Evolutionary conservation across 2,797 vertebrate species (phyloP), one percentile per base, ranked within the genome.

Genomic region (Clamator glandarius): DNA sequence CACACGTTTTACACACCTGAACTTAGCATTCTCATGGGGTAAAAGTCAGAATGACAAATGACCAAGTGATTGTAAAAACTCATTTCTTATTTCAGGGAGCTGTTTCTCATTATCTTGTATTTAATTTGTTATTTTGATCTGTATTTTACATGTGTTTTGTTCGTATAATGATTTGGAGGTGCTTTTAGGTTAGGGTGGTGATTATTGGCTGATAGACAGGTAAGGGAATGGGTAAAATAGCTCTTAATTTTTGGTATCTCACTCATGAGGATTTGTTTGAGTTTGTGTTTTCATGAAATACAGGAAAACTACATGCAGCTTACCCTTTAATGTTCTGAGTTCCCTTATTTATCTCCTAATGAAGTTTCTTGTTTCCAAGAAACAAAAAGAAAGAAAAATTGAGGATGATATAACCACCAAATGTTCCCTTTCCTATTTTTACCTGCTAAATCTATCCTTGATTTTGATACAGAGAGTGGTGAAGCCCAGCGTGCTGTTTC

Each of bases 401-500:
- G 33, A 52, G 54, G 33, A 33, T 7, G 9, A 4, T 54, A 12
- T 14, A 63, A 19, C n/a, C 4, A 20, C 58, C 20, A 35, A 29
- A 25, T 54, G 42, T 23, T 77, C 36, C 18, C 19, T 51, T 79
- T 68, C 31, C 31, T 57, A 6, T 15, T 63, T 75, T 54, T 21
- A 21, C 35, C 19, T 4, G 6, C 42, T n/a, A 5, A 48, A 16
- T 51, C 26, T 35, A 7, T 12, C 48, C 31, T 70, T 31, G 59
- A 6, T 51, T 48, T 74, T 28, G 24, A 7, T 59, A 2, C 2
- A 24, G 68, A 46, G 19, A 18, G 54, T 18, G 11, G 24, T 23
- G 0, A 0, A 69, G 73, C 35, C 23, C 36, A 8, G 19, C 0
- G 1, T 16, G n/a, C 29, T 48, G 11, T 15, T 67, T 42, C 42